Base-by-base conservation (phyloP, 2,888 invertebrate genomes). In the Leptinotarsa tumamoca region DNA sequence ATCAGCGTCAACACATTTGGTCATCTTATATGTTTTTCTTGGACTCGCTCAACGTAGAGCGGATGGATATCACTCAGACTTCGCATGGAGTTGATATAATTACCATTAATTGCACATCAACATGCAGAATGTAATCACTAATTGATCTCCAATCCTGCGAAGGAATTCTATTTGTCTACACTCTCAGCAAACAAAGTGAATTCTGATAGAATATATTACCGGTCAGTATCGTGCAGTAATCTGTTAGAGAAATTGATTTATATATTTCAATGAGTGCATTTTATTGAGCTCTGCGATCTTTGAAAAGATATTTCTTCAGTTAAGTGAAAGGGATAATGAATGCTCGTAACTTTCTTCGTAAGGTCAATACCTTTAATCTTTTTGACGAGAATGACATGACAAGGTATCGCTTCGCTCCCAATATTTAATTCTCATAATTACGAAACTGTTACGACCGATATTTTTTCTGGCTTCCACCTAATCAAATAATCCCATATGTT, bases 31-130 rank as follows among this genome's bases (percentile, higher is more conserved):
- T 43, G 13, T 63, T 63, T 33, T 63, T 63, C 63, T 33, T n/a
- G n/a, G 63, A 63, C 63, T 63, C 63, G 27, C 27, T 43, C 33
- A 43, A 63, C 63, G n/a, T 33, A 33, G 17, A 63, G 33, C 63
- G 7, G 7, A 27, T 63, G 33, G 43, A 63, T 10, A 33, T 63
- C 63, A 58, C 63, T 4, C 14, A 14, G 5, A n/a, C 63, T 27
- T 33, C 33, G 63, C 43, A 63, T 33, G 43, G 63, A 63, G 63
- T 33, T 63, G 13, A 17, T 63, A 17, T 43, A 63, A 63, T 63
- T 63, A 63, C 15, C 63, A 63, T 43, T 63, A 63, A 63, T 63
- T 63, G 63, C 27, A 10, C 63, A 63, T 63, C 63, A 63, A n/a
- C 33, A 63, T 63, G 43, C 63, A 43, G 43, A 63, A 33, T 10